Percentiles rank a stretch among this genome's conserved stretches.
Conservation (phyloP, 2,888 invertebrate species). For the Amitus sp. region DNA sequence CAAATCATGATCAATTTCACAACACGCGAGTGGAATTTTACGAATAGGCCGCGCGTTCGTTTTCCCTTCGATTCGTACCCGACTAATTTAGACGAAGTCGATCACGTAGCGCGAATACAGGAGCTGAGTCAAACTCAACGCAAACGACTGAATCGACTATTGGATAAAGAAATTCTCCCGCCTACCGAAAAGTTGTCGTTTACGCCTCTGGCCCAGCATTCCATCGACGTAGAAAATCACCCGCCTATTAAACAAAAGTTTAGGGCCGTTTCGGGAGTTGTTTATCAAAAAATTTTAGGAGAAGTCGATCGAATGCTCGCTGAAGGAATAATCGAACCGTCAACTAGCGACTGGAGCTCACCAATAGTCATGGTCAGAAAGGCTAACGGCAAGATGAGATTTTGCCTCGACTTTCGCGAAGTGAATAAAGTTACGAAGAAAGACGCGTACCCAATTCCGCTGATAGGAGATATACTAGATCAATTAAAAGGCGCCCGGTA, state of each 20-base stretch:
- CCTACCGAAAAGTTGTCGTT: not conserved
- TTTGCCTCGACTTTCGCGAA: constrained; percentile 18
- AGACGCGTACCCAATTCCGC: constrained; percentile 20
- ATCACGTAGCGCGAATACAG: too few relatives aligned
- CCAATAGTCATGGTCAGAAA: constrained; percentile 20
- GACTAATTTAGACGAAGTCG: too few relatives aligned
- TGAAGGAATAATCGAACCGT: constrained; percentile 6
- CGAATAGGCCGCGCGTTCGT: not conserved
- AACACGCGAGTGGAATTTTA: not conserved
- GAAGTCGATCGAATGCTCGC: constrained; percentile 6
- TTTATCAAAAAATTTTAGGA: not conserved
- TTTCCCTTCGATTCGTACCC: not conserved
- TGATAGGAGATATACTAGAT: constrained; percentile 7
- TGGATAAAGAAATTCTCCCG: not conserved
- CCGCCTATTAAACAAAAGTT: not conserved
- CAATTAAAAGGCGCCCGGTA: constrained; percentile 4
- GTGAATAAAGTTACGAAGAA: constrained; percentile 6
- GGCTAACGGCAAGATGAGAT: constrained; percentile 10
- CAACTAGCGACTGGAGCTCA: constrained; percentile 18
- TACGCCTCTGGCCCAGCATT: not conserved
- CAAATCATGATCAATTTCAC: not conserved
- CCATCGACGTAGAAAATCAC: not conserved
- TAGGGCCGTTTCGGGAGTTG: too few relatives aligned
- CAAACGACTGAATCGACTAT: not conserved
- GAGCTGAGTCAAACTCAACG: too few relatives aligned